phyloP scores from a whole-genome alignment of 1,140 invertebrate species.

The Drosophila kepulauana region DNA sequence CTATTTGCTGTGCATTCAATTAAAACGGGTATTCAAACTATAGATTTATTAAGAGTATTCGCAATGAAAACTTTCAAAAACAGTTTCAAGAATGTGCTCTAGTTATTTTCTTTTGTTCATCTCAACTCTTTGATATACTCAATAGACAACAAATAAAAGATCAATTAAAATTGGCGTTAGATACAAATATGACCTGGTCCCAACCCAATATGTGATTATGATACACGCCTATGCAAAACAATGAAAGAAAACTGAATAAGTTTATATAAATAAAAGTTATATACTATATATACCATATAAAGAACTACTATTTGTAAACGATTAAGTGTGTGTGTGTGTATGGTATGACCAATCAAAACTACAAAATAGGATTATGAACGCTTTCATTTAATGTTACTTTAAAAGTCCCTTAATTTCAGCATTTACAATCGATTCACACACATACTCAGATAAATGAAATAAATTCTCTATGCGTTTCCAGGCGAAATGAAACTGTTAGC shows the following conservation, averaged over 20 bases:
- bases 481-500: conserved; percentile 54
- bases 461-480: conserved; percentile 46
- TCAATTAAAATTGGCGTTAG: conserved; percentile 47
- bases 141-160: conserved; percentile 25
- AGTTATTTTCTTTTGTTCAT: conserved; percentile 19
- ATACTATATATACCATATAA: conserved; percentile 32
- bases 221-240: conserved; percentile 53
- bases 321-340: conserved; percentile 31
- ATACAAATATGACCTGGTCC: conserved; percentile 46
- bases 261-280: conserved; percentile 41
- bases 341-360: conserved; percentile 33
- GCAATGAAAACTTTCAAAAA: background rate
- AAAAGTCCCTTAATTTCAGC: conserved; percentile 38
- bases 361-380: conserved; percentile 40
- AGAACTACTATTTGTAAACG: conserved; percentile 35
- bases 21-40: conserved; percentile 35
- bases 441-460: conserved; percentile 12
- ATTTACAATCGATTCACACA: conserved; percentile 43
- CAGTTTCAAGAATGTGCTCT: background rate
- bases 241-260: conserved; percentile 40
- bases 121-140: conserved; percentile 30
- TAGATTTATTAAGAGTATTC: conserved; percentile 20
- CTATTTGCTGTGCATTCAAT: conserved; percentile 14
- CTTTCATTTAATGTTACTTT: conserved; percentile 40
- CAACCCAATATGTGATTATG: conserved; percentile 72